Evolutionary conservation across 2,113 vertebrate genomes (phyloP).

Genomic region (Galbula dea): DNA sequence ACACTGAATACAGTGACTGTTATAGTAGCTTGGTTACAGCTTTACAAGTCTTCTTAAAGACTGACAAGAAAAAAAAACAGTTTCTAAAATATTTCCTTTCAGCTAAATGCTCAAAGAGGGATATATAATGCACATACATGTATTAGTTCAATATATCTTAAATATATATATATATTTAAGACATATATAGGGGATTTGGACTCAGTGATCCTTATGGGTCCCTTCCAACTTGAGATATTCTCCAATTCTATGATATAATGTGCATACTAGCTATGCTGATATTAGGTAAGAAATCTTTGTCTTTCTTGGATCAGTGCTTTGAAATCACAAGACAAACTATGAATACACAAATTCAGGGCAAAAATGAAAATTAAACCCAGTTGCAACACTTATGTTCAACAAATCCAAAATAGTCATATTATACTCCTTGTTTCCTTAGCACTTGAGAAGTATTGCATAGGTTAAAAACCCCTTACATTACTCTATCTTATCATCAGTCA

Average conservation of each 20-base stretch:
- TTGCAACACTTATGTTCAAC: background rate
- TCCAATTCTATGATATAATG: fast-evolving
- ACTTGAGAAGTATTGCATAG: background rate
- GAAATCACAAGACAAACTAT: background rate
- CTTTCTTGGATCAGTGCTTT: background rate
- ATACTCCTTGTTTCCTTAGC: background rate
- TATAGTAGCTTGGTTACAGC: background rate
- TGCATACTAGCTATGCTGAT: background rate
- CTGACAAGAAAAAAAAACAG: background rate
- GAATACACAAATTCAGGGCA: background rate
- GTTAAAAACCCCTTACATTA: background rate
- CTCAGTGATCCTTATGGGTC: background rate
- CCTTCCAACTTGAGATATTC: background rate
- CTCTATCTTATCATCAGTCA: background rate
- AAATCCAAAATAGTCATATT: background rate
- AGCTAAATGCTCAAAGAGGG: background rate
- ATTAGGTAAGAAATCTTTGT: background rate
- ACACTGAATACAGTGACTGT: background rate
- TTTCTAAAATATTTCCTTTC: background rate
- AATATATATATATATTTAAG: too few species aligned
- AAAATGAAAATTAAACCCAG: background rate
- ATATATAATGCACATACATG: background rate
- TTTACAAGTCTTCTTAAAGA: background rate
- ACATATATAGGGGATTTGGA: background rate
- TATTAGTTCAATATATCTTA: background rate